Base-by-base conservation (phyloP, 2,113 vertebrate genomes). In the Clarias gariepinus region DNA sequence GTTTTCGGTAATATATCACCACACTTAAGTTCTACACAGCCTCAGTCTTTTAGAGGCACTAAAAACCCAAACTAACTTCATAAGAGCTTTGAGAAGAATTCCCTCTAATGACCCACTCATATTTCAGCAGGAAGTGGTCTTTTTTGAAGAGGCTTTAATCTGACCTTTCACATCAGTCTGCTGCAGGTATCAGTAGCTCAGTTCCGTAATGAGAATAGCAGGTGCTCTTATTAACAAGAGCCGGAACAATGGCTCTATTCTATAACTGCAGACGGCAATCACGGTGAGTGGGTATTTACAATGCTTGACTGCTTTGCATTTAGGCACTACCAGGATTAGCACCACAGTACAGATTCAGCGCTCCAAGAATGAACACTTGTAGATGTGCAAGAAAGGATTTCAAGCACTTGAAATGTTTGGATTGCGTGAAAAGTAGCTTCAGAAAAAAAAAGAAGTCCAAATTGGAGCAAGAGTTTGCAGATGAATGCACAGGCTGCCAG, bases 161-260 rank as follows among this genome's bases (percentile, higher is more conserved):
- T 85, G 80, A 66, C 86, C 64, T 87, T 86, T 79, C 64, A 79
- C 61, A 55, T 87, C 74, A 87, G 77, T 23, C 87, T 52, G 57
- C 83, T 64, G 83, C 64, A 80, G 57, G 87, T 87, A 89, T 89
- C 86, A 83, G 61, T 60, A 76, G 82, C 76, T 87, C 36, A 41
- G 86, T 55, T 87, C 73, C 55, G 47, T 53, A 80, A 80, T 57
- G 84, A 80, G 84, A 83, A 90, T 30, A 88, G 84, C 87, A 90
- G 86, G 89, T 90, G 86, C 74, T 61, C 66, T 81, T 84, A 88
- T 84, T 87, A 90, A 86, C 52, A 74, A 77, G 74, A 58, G 52
- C 73, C 9, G 23, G 28, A 90, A 91, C 88, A 91, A 90, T 88
- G 85, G 36, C 66, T 73, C 74, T 85, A 89, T 91, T 91, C 82